Evolutionary conservation across 2,797 vertebrate genomes (phyloP), one percentile per base, ranked within the genome.

Genomic region (Spinus pinus): DNA sequence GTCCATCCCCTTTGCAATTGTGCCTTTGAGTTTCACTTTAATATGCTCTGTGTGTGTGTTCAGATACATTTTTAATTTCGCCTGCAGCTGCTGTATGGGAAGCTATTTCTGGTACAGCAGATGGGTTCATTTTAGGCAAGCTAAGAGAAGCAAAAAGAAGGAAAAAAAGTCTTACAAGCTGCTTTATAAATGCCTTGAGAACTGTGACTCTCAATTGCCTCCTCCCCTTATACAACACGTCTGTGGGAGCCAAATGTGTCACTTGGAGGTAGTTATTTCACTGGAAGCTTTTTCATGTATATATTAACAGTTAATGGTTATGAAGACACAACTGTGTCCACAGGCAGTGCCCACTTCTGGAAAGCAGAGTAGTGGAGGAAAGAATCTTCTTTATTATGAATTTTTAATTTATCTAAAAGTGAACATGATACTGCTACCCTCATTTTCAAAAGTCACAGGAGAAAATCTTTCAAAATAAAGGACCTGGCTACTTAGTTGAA

Each of bases 71-170:
- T 95, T 92, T 81, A 86, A 95, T 95, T 92, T 51, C 80, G 91
- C 44, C 73, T 67, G 91, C 75, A 92, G 93, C 91, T 95, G 84
- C 94, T 33, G 9, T 65, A 81, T 12, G 44, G 56, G 44, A 91
- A 95, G 79, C 84, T 96, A 96, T 96, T 95, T 93, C 67, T 92
- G 50, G 84, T 96, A 66, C 16, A 91, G 89, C 90, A 96, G 91
- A 95, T 83, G 57, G 47, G 92, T 71, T 95, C 81, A 67, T 88
- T 89, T 87, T 58, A 86, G 90, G 84, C 44, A 53, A 90, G 60
- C 47, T 70, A 49, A 81, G 66, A 62, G 70, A 88, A 80, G 4
- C 27, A 82, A 42, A 25, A 35, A 71, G n/a, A 81, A 42, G 37
- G 24, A 41, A 39, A 46, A 74, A 61, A 53, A 66, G 66, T 31